A percentile compares a stretch with the other conserved stretches of the same genome.
phyloP scores from a whole-genome alignment of 1,140 invertebrate genomes.

The Bombus huntii region DNA sequence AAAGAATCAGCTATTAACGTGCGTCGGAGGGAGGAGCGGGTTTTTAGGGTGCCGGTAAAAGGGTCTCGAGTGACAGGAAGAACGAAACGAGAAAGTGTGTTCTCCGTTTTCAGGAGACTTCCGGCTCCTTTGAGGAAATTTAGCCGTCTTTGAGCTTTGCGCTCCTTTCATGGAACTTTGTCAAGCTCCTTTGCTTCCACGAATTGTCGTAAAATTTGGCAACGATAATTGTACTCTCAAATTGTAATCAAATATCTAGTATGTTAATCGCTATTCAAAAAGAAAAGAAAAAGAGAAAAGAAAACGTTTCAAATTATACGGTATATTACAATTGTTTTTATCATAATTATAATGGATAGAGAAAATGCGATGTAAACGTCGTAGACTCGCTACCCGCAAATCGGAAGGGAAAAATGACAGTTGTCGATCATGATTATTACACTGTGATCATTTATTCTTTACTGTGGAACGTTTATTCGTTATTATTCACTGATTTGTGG shows the following conservation, averaged over 20 bases:
- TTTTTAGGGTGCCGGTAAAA: constrained; percentile 49
- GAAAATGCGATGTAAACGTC: not conserved
- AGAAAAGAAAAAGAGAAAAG: no score
- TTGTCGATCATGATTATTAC: not conserved
- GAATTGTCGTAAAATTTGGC: not conserved
- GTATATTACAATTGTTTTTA: not conserved
- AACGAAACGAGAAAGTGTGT: constrained; percentile 44
- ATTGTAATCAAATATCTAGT: no score
- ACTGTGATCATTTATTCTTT: not conserved
- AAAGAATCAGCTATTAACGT: constrained; percentile 62
- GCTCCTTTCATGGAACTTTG: not conserved
- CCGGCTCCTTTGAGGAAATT: constrained; percentile 45
- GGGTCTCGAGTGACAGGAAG: constrained; percentile 70
- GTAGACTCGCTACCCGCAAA: not conserved
- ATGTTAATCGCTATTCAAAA: no score
- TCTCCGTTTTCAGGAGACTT: constrained; percentile 59
- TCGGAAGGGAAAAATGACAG: not conserved
- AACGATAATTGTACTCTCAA: not conserved
- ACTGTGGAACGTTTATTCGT: no score
- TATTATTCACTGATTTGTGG: not conserved
- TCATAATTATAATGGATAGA: not conserved
- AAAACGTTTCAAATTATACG: not conserved
- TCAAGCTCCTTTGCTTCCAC: not conserved
- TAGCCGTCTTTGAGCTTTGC: constrained; percentile 22
- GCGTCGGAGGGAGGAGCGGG: constrained; percentile 47